phyloP scores from a whole-genome alignment of 2,113 vertebrate genomes.

The Tragelaphus imberbis region DNA sequence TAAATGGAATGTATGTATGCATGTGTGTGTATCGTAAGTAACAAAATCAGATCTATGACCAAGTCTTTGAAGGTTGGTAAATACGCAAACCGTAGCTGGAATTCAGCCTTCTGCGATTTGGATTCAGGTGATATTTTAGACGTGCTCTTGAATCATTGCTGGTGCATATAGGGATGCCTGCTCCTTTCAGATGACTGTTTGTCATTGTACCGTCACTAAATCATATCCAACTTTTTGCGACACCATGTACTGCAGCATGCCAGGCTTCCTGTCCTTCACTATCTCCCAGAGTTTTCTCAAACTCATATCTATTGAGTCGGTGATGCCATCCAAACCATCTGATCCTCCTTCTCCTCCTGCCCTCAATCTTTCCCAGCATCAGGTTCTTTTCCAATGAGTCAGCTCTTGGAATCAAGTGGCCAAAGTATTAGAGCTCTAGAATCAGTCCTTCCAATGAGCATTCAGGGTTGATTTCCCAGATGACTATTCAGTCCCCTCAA shows the following conservation, averaged over 20 bases:
- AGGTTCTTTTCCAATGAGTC: background rate
- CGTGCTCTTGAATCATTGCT: background rate
- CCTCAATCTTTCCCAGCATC: background rate
- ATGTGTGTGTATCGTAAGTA: background rate
- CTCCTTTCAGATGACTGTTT: background rate
- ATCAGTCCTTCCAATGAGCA: background rate
- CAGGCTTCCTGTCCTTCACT: background rate
- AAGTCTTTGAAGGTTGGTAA: background rate
- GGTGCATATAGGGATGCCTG: background rate
- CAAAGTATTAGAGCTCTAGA: background rate
- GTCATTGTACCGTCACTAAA: background rate
- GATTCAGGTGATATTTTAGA: background rate
- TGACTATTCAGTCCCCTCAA: background rate
- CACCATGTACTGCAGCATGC: background rate
- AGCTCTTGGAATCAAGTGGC: background rate
- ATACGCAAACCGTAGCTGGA: background rate
- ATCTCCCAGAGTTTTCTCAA: background rate
- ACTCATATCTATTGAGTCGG: background rate
- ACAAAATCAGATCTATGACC: background rate
- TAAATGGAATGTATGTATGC: background rate
- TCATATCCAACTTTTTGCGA: background rate
- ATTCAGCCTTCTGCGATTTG: background rate
- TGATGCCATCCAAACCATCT: background rate
- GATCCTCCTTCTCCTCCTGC: background rate
- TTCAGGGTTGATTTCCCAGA: background rate